These are phyloP conservation scores for Eupithecia abbreviata DNA, from an alignment of 2,888 invertebrate species.

Conservation along the genomic window DNA sequence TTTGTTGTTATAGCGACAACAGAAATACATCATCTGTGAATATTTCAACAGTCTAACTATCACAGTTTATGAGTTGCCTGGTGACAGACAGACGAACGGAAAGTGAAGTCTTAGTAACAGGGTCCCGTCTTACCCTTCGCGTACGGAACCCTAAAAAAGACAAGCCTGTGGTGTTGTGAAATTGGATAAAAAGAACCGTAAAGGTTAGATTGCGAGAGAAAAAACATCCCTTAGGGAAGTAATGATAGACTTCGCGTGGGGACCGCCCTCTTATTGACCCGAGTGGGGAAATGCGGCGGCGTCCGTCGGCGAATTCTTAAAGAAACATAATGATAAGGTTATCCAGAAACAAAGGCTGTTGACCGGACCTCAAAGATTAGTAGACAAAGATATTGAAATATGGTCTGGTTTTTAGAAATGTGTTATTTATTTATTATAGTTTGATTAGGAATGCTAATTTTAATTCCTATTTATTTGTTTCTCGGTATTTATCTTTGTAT, in stretches of 20 bases:
- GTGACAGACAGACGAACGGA: too few relatives aligned
- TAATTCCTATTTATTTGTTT: neutral
- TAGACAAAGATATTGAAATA: constrained; percentile 2
- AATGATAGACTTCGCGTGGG: constrained; percentile 11
- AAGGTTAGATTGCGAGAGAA: constrained; percentile 17
- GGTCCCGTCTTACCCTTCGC: too few relatives aligned
- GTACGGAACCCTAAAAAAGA: neutral
- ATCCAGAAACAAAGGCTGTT: constrained; percentile 4
- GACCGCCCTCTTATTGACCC: constrained; percentile 14
- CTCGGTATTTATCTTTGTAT: neutral
- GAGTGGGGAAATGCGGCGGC: constrained; percentile 5
- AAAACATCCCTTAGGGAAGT: constrained; percentile 19
- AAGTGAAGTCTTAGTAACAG: too few relatives aligned
- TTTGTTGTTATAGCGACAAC: too few relatives aligned
- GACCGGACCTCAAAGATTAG: neutral
- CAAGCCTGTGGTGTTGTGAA: constrained; percentile 6
- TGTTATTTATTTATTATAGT: neutral
- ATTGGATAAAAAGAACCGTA: constrained; percentile 15
- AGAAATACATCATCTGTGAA: too few relatives aligned
- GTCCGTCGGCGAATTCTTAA: neutral
- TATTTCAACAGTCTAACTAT: too few relatives aligned
- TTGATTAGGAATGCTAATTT: neutral
- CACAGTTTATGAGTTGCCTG: too few relatives aligned
- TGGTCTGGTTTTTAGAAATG: neutral
- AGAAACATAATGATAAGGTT: neutral